Conservation (phyloP, 2,797 vertebrate genomes). For the Aulostomus chinensis region DNA sequence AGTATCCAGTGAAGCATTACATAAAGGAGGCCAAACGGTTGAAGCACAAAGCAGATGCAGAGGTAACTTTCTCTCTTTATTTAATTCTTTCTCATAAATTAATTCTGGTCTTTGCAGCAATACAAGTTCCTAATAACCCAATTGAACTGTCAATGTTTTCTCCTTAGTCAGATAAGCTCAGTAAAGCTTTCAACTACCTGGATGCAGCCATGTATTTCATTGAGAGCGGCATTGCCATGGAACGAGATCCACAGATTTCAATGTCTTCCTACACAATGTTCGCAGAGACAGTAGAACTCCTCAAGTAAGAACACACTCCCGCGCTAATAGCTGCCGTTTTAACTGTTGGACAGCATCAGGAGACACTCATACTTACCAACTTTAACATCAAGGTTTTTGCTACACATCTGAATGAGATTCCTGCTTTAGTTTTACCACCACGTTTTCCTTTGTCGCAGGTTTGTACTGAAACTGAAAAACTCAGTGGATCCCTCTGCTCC, state of each 20-base stretch:
- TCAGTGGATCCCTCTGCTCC: conserved; percentile 77
- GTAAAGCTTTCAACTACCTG: conserved; percentile 90
- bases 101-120: too few relatives aligned
- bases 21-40: conserved; percentile 92
- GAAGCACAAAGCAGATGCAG: conserved; percentile 94
- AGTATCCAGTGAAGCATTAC: conserved; percentile 85
- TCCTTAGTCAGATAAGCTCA: conserved; percentile 84
- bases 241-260: conserved; percentile 83
- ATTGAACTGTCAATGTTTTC: background rate
- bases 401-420: background rate
- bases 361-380: too few relatives aligned
- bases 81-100: background rate
- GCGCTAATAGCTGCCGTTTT: too few relatives aligned
- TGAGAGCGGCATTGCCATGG: conserved; percentile 90
- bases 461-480: conserved; percentile 86
- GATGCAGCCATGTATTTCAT: conserved; percentile 90
- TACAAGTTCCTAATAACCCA: too few relatives aligned
- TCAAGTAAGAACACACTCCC: conserved; percentile 85
- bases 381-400: too few relatives aligned
- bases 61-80: conserved; percentile 70
- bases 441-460: conserved; percentile 70
- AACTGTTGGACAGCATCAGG: too few relatives aligned
- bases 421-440: conserved; percentile 1
- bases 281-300: conserved; percentile 88
- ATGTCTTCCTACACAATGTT: conserved; percentile 90